phyloP scores from a whole-genome alignment of 2,888 invertebrate genomes.

The Digitonthophagus gazella region DNA sequence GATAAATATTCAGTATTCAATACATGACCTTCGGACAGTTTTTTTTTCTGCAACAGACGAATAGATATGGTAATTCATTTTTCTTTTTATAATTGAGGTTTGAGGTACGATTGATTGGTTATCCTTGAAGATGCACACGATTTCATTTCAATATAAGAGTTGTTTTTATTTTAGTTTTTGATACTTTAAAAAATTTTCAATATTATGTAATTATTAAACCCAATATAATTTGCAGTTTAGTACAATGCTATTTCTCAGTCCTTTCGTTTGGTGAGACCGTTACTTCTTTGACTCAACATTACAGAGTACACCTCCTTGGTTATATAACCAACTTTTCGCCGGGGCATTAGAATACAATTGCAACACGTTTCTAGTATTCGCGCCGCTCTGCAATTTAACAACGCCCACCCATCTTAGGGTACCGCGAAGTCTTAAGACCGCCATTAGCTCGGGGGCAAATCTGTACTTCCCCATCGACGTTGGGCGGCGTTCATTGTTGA shows the following conservation, averaged over 20 bases:
- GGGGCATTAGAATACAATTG: constrained; percentile 31
- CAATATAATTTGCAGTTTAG: neutral
- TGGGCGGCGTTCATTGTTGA: constrained; percentile 28
- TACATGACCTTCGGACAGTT: neutral
- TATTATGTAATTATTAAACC: neutral
- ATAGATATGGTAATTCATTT: neutral
- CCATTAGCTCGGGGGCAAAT: constrained; percentile 30
- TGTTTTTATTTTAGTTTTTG: no score
- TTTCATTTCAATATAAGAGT: neutral
- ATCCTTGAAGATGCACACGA: neutral
- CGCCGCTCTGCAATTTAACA: constrained; percentile 32
- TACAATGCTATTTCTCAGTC: neutral
- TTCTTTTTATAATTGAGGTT: neutral
- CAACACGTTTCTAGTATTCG: constrained; percentile 31
- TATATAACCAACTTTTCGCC: constrained; percentile 25
- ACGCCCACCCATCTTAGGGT: constrained; percentile 28
- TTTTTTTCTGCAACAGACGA: neutral
- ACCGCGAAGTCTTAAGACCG: constrained; percentile 21
- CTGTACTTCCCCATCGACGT: constrained; percentile 28
- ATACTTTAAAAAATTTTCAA: no score
- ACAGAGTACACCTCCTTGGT: constrained; percentile 13
- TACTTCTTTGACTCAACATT: neutral
- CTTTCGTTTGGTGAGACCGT: neutral
- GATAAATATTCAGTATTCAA: neutral
- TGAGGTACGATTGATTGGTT: neutral